Evolutionary conservation across 2,113 vertebrate species (phyloP), one percentile per base, ranked within the genome.

Genomic region (Galeopterus variegatus): DNA sequence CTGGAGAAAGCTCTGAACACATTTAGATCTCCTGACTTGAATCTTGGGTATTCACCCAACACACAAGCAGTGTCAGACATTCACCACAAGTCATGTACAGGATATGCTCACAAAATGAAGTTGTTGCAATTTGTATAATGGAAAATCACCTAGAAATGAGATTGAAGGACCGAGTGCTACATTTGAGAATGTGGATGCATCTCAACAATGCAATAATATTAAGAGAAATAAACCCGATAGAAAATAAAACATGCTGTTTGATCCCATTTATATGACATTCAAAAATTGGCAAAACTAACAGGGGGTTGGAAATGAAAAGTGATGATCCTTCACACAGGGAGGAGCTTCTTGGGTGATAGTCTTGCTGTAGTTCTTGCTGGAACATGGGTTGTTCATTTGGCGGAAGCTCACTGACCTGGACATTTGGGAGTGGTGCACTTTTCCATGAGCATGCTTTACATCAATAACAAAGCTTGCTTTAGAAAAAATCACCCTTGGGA

Each of bases 51-150:
- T 54, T 67, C 19, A 54, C 76, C 15, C 75, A 28, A 65, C 13
- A 36, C 79, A 65, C 62, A 54, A 3, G 77, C 56, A 48, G 4
- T 14, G 4, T 14, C 33, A 4, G 1, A 21, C 0, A 2, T 2
- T 80, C 81, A 26, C 45, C 33, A 5, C 21, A 52, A 76, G 50
- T 65, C 54, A 50, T 0, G 4, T 2, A 13, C 8, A 12, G 52
- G 67, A 73, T 11, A 0, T 0, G 33, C 41, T 52, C 41, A 31
- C 0, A 0, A n/a, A n/a, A 17, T 1, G 21, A 19, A 45, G 9
- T 1, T 0, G 33, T 14, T 24, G 19, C 6, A 0, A 13, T 36
- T 36, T 58, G 6, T 0, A 3, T 1, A 3, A 4, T 1, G 3
- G 65, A 50, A 36, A 23, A 31, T 7, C 1, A 8, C 6, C 13